These are phyloP conservation scores for Passerina amoena DNA, from an alignment of 2,113 vertebrate species.

Conservation along the genomic window DNA sequence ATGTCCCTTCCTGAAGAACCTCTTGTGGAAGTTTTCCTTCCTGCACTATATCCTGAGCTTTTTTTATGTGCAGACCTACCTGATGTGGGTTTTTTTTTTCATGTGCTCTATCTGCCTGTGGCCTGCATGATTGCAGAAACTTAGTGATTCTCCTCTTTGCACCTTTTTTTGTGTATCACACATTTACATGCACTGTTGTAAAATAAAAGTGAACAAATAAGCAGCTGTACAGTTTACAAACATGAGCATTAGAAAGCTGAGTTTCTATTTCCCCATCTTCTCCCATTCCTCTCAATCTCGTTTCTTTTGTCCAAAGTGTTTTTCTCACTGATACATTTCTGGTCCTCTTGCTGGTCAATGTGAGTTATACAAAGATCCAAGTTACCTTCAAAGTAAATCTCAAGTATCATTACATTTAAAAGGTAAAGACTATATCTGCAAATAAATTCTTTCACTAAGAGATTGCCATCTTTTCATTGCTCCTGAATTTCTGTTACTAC, in stretches of 20 bases:
- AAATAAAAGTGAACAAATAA: background rate
- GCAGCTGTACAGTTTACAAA: background rate
- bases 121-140: background rate
- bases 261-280: background rate
- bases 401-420: background rate
- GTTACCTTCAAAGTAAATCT: background rate
- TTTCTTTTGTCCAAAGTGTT: background rate
- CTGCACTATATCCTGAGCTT: background rate
- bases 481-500: background rate
- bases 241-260: rapidly evolving
- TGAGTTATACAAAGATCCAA: background rate
- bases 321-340: background rate
- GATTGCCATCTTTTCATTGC: background rate
- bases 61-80: background rate
- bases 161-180: background rate
- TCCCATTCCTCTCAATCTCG: background rate
- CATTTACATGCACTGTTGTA: background rate
- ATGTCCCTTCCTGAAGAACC: background rate
- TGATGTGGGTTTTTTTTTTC: background rate
- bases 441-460: background rate
- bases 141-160: rapidly evolving
- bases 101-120: background rate
- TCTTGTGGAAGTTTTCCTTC: background rate
- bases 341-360: background rate
- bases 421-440: background rate